Percentiles rank a stretch among this genome's conserved stretches.
phyloP scores from a whole-genome alignment of 2,888 invertebrate genomes.

The Crematogaster levior region DNA sequence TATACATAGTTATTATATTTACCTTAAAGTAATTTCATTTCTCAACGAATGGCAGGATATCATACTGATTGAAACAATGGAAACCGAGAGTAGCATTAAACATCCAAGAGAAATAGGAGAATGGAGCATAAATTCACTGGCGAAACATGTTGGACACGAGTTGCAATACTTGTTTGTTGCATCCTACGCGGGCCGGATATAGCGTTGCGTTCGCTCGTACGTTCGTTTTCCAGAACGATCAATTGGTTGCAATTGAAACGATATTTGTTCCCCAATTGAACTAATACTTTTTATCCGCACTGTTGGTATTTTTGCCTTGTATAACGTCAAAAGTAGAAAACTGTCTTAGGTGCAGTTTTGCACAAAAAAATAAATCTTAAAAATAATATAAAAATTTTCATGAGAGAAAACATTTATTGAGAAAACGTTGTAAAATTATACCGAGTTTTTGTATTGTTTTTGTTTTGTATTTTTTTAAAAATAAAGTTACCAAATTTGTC shows the following conservation, averaged over 20 bases:
- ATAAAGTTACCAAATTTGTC: background rate
- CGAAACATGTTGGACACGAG: constrained; percentile 54
- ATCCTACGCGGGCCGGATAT: constrained; percentile 59
- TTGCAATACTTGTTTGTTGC: constrained; percentile 68
- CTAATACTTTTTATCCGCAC: constrained; percentile 63
- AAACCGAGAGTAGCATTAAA: constrained; percentile 59
- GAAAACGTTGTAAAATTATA: background rate
- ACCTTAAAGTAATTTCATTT: constrained; percentile 33
- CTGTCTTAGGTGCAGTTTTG: background rate
- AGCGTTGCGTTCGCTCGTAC: constrained; percentile 49
- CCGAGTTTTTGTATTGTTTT: background rate
- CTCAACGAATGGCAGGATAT: constrained; percentile 24
- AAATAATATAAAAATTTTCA: background rate
- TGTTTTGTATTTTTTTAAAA: background rate
- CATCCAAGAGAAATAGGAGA: constrained; percentile 32
- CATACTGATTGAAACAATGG: constrained; percentile 59
- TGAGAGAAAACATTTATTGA: background rate
- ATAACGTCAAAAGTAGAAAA: background rate
- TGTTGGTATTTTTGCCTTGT: background rate
- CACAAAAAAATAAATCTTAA: background rate
- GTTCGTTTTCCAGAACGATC: constrained; percentile 59
- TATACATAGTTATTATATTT: constrained; percentile 22
- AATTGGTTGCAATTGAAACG: constrained; percentile 70
- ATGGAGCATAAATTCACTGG: constrained; percentile 64
- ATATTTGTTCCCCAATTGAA: constrained; percentile 67